Percentiles rank a stretch among this genome's conserved stretches.
phyloP scores from a whole-genome alignment of 1,140 invertebrate genomes.

The Sycophila sp. region DNA sequence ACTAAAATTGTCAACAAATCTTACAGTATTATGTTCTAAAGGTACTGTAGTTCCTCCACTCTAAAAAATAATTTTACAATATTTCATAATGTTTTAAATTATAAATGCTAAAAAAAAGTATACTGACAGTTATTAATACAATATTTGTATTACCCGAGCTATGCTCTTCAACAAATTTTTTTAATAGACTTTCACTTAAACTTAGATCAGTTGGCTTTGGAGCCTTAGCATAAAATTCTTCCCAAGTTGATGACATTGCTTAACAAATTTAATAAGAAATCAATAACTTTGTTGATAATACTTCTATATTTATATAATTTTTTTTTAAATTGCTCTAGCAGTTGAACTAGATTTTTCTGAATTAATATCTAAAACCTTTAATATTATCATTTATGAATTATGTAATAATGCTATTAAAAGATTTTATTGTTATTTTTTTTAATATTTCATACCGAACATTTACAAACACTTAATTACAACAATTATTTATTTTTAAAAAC shows the following conservation, averaged over 20 bases:
- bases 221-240: constrained; percentile 82
- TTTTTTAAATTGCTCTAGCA: no score
- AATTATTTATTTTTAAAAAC: background rate
- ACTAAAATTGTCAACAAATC: constrained; percentile 99
- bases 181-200: constrained; percentile 74
- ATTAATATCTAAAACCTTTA: no score
- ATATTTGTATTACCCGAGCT: constrained; percentile 72
- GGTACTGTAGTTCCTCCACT: constrained; percentile 97
- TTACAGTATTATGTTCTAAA: constrained; percentile 94
- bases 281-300: no score
- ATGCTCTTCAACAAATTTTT: constrained; percentile 77
- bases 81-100: constrained; percentile 21
- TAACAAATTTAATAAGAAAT: no score
- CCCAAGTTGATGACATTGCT: constrained; percentile 75
- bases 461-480: no score
- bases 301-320: background rate
- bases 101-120: constrained; percentile 19
- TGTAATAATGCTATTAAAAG: no score
- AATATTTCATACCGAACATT: no score
- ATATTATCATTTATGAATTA: no score
- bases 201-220: constrained; percentile 78
- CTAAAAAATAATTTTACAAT: constrained; percentile 64
- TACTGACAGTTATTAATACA: constrained; percentile 82
- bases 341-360: no score
- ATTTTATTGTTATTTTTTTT: no score